phyloP scores from a whole-genome alignment of 2,888 invertebrate genomes.

The Piscicola geometra region DNA sequence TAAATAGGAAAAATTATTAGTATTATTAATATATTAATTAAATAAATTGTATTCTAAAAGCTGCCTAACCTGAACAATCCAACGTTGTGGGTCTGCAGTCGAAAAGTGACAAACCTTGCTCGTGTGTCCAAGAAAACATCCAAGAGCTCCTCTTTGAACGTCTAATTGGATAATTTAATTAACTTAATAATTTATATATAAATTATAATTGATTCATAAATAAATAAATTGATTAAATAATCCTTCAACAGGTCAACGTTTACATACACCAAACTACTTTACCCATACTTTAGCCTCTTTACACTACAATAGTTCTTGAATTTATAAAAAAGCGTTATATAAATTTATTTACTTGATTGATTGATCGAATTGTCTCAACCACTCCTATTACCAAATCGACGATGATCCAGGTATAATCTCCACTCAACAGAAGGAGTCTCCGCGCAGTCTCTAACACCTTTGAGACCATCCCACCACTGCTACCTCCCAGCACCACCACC shows the following conservation, averaged over 20 bases:
- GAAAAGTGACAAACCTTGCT: neutral
- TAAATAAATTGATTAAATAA: too few relatives aligned
- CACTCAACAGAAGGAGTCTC: neutral
- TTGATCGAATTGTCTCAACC: too few relatives aligned
- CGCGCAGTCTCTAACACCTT: neutral
- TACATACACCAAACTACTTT: too few relatives aligned
- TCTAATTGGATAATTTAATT: neutral
- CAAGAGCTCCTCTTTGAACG: neutral
- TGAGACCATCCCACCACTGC: neutral
- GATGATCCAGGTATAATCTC: neutral
- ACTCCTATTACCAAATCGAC: neutral
- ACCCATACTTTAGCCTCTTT: too few relatives aligned
- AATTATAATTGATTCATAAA: too few relatives aligned
- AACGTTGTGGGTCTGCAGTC: neutral
- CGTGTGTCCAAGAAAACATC: neutral
- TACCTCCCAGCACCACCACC: neutral
- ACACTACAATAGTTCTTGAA: too few relatives aligned
- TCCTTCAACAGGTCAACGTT: too few relatives aligned
- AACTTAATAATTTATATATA: too few relatives aligned
- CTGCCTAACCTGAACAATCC: slow-evolving; percentile 1
- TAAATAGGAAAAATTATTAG: neutral
- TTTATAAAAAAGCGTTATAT: too few relatives aligned
- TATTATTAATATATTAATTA: neutral
- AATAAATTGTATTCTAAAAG: neutral
- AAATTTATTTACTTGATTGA: too few relatives aligned